A percentile compares a stretch with the other conserved stretches of the same genome.
These are phyloP conservation scores for Zalophus californianus DNA, from an alignment of 2,797 vertebrate species.

Conservation along the genomic window DNA sequence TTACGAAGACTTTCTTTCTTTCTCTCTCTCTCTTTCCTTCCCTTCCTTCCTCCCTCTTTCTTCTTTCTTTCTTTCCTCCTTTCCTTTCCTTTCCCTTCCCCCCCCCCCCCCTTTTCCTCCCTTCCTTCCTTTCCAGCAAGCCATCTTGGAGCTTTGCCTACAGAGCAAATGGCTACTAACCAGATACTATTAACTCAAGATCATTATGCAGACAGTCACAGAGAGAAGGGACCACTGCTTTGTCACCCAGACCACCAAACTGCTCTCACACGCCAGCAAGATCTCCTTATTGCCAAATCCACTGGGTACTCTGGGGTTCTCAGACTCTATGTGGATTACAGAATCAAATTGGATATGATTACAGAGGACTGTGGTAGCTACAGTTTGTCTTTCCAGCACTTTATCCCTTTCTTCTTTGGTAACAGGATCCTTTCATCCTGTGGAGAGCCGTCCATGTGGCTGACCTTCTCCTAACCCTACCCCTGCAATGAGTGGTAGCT, in stretches of 20 bases:
- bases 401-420: not conserved
- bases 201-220: not conserved
- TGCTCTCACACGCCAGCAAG: not conserved
- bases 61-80: not conserved
- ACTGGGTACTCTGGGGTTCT: not conserved
- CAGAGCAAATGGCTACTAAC: slow-evolving; percentile 29
- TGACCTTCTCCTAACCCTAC: not conserved
- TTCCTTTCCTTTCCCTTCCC: not conserved
- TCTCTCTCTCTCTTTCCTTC: not conserved
- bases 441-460: not conserved
- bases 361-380: not conserved
- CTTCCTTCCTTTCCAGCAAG: not conserved
- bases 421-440: not conserved
- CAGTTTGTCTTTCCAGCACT: not conserved
- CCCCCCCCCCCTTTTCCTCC: no score
- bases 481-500: no score
- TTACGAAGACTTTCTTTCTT: not conserved
- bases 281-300: not conserved
- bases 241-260: not conserved
- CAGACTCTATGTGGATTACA: not conserved
- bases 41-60: not conserved
- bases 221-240: not conserved
- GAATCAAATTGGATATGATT: not conserved
- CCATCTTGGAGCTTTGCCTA: not conserved
- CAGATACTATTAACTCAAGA: not conserved